phyloP scores from a whole-genome alignment of 2,888 invertebrate genomes.

The Monopis laevigella region DNA sequence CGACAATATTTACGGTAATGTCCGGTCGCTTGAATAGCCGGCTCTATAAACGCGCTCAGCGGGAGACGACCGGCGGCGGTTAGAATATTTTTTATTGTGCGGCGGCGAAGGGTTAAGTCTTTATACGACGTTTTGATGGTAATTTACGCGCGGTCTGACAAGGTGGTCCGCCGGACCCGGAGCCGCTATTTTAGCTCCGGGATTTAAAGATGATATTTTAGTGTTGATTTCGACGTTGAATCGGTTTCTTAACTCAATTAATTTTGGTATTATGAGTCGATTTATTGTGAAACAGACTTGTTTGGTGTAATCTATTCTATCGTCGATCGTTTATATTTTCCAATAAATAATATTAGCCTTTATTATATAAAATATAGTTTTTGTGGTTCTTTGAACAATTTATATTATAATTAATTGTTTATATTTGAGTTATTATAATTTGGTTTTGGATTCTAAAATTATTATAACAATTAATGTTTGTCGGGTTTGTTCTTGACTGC shows the following conservation, averaged over 20 bases:
- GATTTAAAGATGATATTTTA: constrained; percentile 55
- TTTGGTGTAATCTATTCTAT: too few species aligned
- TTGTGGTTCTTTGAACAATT: too few species aligned
- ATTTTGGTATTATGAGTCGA: constrained; percentile 30
- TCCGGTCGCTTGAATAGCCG: constrained; percentile 51
- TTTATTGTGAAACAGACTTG: constrained; percentile 19
- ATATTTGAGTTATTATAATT: too few species aligned
- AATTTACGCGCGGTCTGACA: constrained; percentile 49
- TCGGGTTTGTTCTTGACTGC: constrained; percentile 1
- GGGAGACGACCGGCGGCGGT: constrained; percentile 28
- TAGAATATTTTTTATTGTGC: constrained; percentile 38
- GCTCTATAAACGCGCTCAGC: constrained; percentile 36
- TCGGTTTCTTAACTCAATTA: constrained; percentile 28
- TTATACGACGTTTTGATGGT: constrained; percentile 55
- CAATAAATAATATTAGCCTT: too few species aligned
- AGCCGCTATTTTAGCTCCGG: constrained; percentile 20
- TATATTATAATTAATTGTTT: too few species aligned
- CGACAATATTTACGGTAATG: constrained; percentile 66
- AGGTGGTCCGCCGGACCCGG: constrained; percentile 46
- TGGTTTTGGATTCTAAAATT: too few species aligned
- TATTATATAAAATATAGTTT: too few species aligned
- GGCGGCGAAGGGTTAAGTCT: constrained; percentile 56
- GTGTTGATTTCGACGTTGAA: constrained; percentile 46
- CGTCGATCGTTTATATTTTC: too few species aligned
- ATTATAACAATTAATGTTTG: too few species aligned